Evolutionary conservation across 2,888 invertebrate genomes (phyloP), one percentile per base, ranked within the genome.

Genomic region (Ashinkailepas kermadecensis): DNA sequence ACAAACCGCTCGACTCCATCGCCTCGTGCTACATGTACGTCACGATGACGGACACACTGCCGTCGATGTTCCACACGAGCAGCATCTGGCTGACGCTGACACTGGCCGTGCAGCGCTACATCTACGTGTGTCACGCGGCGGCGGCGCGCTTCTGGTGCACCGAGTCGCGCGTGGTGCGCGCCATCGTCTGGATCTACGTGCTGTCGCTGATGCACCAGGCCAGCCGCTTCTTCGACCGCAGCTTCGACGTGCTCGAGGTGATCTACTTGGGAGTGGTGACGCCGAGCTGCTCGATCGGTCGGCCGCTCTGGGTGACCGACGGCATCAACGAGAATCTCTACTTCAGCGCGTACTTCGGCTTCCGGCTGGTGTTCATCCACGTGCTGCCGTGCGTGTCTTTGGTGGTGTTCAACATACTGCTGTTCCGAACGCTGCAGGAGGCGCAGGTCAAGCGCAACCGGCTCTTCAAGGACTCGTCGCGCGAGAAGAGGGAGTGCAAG

Each of bases 21-120:
- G 90, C 91, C 84, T 92, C 93, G 83, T 96, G 96, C 86, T 93
- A 93, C 86, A 92, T 93, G 0, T 94, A 93, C 91, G 91, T 86
- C 58, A 86, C 86, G 84, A 88, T 87, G 86, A 85, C 85, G 70
- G 92, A 91, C 86, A 90, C 92, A 86, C 93, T 95, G 84, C 95
- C 95, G 39, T 93, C 94, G 39, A 91, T 95, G 89, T 96, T 96
- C 88, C 97, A 97, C 89, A 96, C 96, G 9, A 95, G 96, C 9
- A 95, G 95, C 85, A 95, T 96, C 83, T 97, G 96, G 96, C 89
- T 97, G 85, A 97, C 97, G 0, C 89, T 97, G 84, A 93, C 95
- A 0, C 88, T 97, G 83, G 97, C 97, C 0, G 93, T 94, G 25
- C 97, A 97, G 88, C 90, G 97, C 85, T 97, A 96, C 89, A 94